phyloP scores from a whole-genome alignment of 2,888 invertebrate species.

The Orthosia gothica region DNA sequence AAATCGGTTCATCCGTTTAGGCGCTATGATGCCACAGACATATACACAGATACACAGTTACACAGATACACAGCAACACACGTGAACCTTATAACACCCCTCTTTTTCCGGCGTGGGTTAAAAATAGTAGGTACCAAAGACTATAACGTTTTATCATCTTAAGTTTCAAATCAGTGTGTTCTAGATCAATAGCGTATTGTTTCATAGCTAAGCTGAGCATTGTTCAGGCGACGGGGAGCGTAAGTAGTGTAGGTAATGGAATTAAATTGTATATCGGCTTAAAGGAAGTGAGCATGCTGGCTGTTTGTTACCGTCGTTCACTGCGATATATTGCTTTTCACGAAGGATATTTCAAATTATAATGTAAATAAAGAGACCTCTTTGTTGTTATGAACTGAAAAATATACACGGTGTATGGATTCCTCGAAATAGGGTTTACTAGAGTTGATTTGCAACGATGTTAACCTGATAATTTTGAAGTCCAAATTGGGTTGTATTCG shows the following conservation, averaged over 20 bases:
- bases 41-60: no score
- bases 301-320: slow-evolving; percentile 55
- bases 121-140: no score
- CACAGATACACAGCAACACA: no score
- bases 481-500: no score
- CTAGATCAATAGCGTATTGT: slow-evolving; percentile 71
- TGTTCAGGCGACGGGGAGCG: slow-evolving; percentile 70
- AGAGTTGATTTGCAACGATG: no score
- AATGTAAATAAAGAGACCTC: not conserved
- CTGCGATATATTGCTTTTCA: slow-evolving; percentile 29
- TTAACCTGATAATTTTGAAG: no score
- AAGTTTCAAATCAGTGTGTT: slow-evolving; percentile 31
- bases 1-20: no score
- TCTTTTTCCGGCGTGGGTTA: no score
- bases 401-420: not conserved
- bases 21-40: no score
- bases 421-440: no score
- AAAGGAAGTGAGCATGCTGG: slow-evolving; percentile 64
- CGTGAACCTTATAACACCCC: no score
- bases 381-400: not conserved
- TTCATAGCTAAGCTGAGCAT: slow-evolving; percentile 76
- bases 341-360: slow-evolving; percentile 17
- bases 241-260: slow-evolving; percentile 73
- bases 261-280: slow-evolving; percentile 77
- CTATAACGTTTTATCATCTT: not conserved